Evolutionary conservation across 1,140 invertebrate genomes (phyloP).

Genomic region (Drosophila pectinifera): DNA sequence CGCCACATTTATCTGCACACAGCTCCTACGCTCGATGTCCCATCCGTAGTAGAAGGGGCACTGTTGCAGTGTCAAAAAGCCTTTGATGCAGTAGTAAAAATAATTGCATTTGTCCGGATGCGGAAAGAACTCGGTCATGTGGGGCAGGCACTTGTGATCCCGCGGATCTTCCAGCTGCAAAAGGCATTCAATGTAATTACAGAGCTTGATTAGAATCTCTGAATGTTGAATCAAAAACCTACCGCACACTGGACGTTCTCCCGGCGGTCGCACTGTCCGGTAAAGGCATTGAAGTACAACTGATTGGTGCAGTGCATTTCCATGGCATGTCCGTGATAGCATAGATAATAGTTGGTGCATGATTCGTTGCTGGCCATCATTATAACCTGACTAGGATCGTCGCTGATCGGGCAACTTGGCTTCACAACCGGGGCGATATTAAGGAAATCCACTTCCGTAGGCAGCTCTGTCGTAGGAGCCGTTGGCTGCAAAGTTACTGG

Average conservation of each 20-base stretch:
- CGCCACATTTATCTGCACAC: slow-evolving; percentile 71
- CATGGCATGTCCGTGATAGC: slow-evolving; percentile 78
- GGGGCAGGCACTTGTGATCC: slow-evolving; percentile 69
- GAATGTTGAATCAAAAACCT: slow-evolving; percentile 10
- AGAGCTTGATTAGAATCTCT: slow-evolving; percentile 5
- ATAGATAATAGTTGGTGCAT: slow-evolving; percentile 73
- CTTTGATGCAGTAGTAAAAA: slow-evolving; percentile 82
- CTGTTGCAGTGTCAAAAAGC: slow-evolving; percentile 76
- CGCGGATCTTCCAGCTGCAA: slow-evolving; percentile 53
- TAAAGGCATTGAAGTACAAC: slow-evolving; percentile 68
- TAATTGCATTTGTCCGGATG: slow-evolving; percentile 81
- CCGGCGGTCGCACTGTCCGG: slow-evolving; percentile 71
- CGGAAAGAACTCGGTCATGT: slow-evolving; percentile 79
- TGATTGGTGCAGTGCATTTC: slow-evolving; percentile 77
- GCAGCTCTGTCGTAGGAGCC: slow-evolving; percentile 30
- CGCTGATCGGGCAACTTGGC: slow-evolving; percentile 64
- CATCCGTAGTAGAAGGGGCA: slow-evolving; percentile 82
- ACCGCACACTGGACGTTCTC: slow-evolving; percentile 76
- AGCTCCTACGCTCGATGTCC: slow-evolving; percentile 73
- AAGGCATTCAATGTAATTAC: slow-evolving; percentile 1
- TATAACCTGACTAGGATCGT: slow-evolving; percentile 77
- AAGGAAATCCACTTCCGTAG: slow-evolving; percentile 48
- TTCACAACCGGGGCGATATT: slow-evolving; percentile 61
- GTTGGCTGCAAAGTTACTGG: slow-evolving; percentile 12
- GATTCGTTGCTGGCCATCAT: slow-evolving; percentile 67